Base-by-base conservation (phyloP, 2,113 vertebrate species). In the Cynocephalus volans region DNA sequence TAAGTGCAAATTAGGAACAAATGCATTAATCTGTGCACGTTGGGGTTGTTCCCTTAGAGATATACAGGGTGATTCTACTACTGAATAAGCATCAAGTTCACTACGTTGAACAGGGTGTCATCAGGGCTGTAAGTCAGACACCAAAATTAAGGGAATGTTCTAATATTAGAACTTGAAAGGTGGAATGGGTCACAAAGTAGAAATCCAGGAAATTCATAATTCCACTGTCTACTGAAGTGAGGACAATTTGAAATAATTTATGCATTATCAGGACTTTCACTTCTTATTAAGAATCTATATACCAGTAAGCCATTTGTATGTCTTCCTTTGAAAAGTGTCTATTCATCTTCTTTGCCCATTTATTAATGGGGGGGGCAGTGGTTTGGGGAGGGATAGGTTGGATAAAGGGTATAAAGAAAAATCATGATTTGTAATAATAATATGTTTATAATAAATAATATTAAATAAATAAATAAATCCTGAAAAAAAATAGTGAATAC, bases 191-290 rank as follows among this genome's bases (percentile, higher is more conserved):
- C 50, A 75, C 33, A 62, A 67, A n/a, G 4, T 56, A 90, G 14
- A 93, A 94, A 80, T 48, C 33, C 50, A 88, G 31, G 17, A 90
- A 84, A 65, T 36, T 89, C 15, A 26, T 62, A 67, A 79, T 91
- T 94, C 67, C 56, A 62, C 26, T 70, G 2, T 88, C 50, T 72
- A 70, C 14, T 76, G 7, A 79, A 94, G 33, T 82, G 67, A 90
- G n/a, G 3, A 88, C 33, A 88, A 77, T 84, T 80, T 81, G 67
- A 80, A 93, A 76, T 65, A 89, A 45, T 58, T 26, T 52, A 14
- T 92, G 45, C 13, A 72, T 81, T 82, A 79, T 76, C 45, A 54
- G 3, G 10, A 76, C 67, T 88, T 97, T 95, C 19, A 26, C 28
- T 50, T 89, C 77, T 73, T 41, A 41, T 41, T 41, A 41, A 41